These are phyloP conservation scores for Astatotilapia flaviijosephi DNA, from an alignment of 2,113 vertebrate species.

Conservation along the genomic window DNA sequence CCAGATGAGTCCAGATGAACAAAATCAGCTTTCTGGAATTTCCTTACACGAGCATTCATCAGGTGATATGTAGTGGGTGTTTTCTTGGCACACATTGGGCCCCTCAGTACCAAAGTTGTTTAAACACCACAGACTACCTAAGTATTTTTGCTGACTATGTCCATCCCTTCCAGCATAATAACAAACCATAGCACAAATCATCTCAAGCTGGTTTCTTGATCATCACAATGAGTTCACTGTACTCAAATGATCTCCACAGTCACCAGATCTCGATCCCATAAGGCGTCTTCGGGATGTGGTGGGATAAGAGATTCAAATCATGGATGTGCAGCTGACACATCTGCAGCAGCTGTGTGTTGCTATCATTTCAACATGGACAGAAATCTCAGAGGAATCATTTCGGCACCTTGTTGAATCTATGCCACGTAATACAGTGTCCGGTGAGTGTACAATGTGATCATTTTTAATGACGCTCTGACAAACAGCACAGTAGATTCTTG, in stretches of 20 bases:
- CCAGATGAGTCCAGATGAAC: not conserved
- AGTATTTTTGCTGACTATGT: not conserved
- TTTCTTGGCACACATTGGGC: not conserved
- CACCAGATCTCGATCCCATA: not conserved
- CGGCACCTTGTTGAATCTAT: not conserved
- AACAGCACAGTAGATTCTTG: not conserved
- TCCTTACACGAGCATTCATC: not conserved
- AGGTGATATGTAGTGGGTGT: not conserved
- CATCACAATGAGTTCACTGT: not conserved
- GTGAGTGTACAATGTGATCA: not conserved
- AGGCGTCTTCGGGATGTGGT: not conserved
- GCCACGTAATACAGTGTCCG: not conserved
- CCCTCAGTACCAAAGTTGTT: not conserved
- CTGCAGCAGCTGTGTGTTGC: not conserved
- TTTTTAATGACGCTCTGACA: not conserved
- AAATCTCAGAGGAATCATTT: not conserved
- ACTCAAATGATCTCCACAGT: not conserved
- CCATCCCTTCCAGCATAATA: not conserved
- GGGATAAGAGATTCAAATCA: not conserved
- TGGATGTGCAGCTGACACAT: not conserved
- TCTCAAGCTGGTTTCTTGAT: not conserved
- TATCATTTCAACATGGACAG: not conserved
- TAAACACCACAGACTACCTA: not conserved
- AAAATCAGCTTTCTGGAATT: not conserved
- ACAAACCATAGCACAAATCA: not conserved